Percentiles rank a stretch among this genome's conserved stretches.
Evolutionary conservation across 2,888 invertebrate genomes (phyloP).

Genomic region (Gari tellinella): DNA sequence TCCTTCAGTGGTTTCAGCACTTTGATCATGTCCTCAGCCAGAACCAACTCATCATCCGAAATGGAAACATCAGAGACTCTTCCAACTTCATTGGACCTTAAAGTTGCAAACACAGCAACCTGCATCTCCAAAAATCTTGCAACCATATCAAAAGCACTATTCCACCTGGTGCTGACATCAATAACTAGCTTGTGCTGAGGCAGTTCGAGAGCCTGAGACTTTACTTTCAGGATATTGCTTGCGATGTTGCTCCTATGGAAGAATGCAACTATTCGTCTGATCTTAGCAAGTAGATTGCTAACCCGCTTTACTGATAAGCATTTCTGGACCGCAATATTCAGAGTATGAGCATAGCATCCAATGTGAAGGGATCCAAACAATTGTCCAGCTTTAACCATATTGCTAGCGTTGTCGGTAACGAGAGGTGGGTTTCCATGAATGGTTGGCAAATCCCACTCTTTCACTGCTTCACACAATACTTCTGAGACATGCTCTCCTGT

Average conservation of each 20-base stretch:
- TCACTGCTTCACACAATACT: slow-evolving; percentile 13
- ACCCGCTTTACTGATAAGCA: slow-evolving; percentile 19
- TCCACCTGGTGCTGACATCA: slow-evolving; percentile 41
- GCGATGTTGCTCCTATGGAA: slow-evolving; percentile 37
- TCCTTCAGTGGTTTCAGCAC: slow-evolving; percentile 39
- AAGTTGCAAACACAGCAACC: slow-evolving; percentile 26
- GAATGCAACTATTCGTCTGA: slow-evolving; percentile 33
- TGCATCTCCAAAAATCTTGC: slow-evolving; percentile 36
- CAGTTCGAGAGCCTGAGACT: slow-evolving; percentile 18
- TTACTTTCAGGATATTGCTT: slow-evolving; percentile 14
- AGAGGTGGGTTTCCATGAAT: slow-evolving; percentile 4
- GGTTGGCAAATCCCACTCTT: slow-evolving; percentile 25
- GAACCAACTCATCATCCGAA: slow-evolving; percentile 19
- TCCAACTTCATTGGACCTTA: slow-evolving; percentile 23
- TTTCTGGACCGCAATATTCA: slow-evolving; percentile 28
- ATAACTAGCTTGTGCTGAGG: slow-evolving; percentile 41
- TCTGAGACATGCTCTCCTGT: slow-evolving; percentile 32
- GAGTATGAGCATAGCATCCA: slow-evolving; percentile 47
- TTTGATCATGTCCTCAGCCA: slow-evolving; percentile 39
- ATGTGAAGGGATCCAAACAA: slow-evolving; percentile 22
- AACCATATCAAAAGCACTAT: slow-evolving; percentile 43
- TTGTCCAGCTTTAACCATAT: slow-evolving; percentile 30
- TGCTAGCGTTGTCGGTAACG: slow-evolving; percentile 37
- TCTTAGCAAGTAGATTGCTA: slow-evolving; percentile 17
- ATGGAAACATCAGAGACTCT: slow-evolving; percentile 19